phyloP scores from a whole-genome alignment of 2,888 invertebrate genomes.

The Euplagia quadripunctaria region DNA sequence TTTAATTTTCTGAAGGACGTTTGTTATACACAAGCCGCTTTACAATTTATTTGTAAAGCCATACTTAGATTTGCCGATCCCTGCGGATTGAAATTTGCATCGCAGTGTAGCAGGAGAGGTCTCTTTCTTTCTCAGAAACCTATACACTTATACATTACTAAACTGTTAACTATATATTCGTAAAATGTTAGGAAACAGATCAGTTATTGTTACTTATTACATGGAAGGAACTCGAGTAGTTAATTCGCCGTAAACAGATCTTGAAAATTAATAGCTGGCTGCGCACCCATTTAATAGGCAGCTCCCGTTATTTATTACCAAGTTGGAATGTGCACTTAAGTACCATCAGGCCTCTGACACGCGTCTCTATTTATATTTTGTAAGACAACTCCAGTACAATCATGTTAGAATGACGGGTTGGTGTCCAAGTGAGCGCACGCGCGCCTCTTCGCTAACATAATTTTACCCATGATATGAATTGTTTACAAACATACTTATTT shows the following conservation, averaged over 20 bases:
- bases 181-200: background rate
- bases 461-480: too few relatives aligned
- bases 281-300: too few relatives aligned
- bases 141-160: too few relatives aligned
- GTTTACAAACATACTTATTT: too few relatives aligned
- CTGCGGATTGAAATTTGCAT: too few relatives aligned
- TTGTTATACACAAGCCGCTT: background rate
- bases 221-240: background rate
- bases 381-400: background rate
- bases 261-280: background rate
- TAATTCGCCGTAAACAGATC: background rate
- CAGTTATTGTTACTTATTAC: background rate
- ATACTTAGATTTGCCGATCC: background rate
- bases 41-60: background rate
- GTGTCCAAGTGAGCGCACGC: too few relatives aligned
- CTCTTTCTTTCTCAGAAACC: too few relatives aligned
- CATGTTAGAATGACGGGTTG: background rate
- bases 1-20: background rate
- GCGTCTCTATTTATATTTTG: too few relatives aligned
- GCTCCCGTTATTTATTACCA: too few relatives aligned
- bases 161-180: background rate
- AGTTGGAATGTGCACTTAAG: too few relatives aligned
- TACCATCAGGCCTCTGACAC: background rate
- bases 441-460: too few relatives aligned
- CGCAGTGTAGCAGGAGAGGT: too few relatives aligned